Percentiles rank a stretch among this genome's conserved stretches.
Evolutionary conservation across 2,797 vertebrate species (phyloP).

Genomic region (Argentina silus): DNA sequence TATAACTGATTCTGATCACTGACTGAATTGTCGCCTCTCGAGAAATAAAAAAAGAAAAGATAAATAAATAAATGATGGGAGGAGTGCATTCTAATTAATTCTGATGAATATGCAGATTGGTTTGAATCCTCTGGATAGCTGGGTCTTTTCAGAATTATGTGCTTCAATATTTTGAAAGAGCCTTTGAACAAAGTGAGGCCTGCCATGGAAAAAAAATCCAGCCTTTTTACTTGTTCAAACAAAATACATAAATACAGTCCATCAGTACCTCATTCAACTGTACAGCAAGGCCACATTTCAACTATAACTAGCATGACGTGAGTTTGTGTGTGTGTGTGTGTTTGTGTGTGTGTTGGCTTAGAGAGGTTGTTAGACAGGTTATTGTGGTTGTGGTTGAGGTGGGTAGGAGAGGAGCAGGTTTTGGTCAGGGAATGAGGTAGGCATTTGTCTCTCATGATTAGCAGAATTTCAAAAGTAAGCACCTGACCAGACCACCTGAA

Average conservation of each 20-base stretch:
- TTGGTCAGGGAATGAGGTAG: background rate
- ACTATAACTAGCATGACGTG: background rate
- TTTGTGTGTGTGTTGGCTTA: background rate
- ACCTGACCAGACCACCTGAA: conserved; percentile 12
- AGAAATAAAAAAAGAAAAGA: conserved; percentile 66
- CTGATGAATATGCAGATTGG: conserved; percentile 80
- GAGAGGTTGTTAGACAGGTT: no score
- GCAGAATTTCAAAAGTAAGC: no score
- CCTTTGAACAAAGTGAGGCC: conserved; percentile 63
- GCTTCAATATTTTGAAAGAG: conserved; percentile 76
- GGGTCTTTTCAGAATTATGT: conserved; percentile 67
- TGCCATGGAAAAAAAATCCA: conserved; percentile 4
- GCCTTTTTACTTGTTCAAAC: conserved; percentile 41
- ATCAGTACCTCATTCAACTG: conserved; percentile 61
- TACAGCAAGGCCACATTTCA: conserved; percentile 26
- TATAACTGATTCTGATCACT: conserved; percentile 75
- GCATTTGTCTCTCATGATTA: background rate
- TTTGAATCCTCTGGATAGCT: conserved; percentile 75
- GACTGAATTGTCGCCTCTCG: conserved; percentile 72
- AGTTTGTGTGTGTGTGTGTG: background rate
- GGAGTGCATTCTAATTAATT: conserved; percentile 77
- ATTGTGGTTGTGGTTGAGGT: background rate
- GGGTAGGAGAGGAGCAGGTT: background rate
- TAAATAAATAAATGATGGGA: conserved; percentile 66
- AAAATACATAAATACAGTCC: conserved; percentile 63